Evolutionary conservation across 2,888 invertebrate species (phyloP), one percentile per base, ranked within the genome.

Genomic region (Margaritifera margaritifera): DNA sequence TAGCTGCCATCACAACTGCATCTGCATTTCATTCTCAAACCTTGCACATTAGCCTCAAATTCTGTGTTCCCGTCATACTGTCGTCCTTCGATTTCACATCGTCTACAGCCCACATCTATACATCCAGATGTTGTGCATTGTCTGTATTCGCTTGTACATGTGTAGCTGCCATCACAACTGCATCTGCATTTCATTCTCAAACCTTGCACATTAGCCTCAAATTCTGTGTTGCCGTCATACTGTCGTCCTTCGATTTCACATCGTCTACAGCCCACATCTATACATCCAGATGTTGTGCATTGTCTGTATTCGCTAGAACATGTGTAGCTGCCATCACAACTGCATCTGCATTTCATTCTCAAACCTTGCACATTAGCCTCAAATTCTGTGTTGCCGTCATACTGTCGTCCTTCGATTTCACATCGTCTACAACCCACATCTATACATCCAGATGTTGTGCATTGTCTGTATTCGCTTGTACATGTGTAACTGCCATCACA

Each of bases 11-110:
- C 64, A 61, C 68, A 69, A n/a, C 63, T 50, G 56, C 31, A 31
- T 31, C 6, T 31, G 60, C 77, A 77, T 22, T 64, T 31, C 68
- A 77, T 68, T 15, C 59, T 18, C 6, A 74, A 52, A 61, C 76
- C 78, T 66, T 70, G 71, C 27, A 72, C 70, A 6, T 67, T 66
- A 4, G 64, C 65, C 20, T 70, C 69, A 68, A 80, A 80, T 55
- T 67, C 60, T 6, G 72, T 56, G 31, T 75, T 71, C 27, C 74
- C 71, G 20, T 55, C 31, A 61, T 75, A 74, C 4, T 50, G 53
- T 60, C 62, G 61, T 11, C 75, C 74, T 22, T 72, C 66, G 18
- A 75, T 68, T 0, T 67, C 50, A 59, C 79, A 79, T 15, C 62
- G 54, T 25, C 57, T 55, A 57, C 79, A 79, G 25, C 51, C 53